These are phyloP conservation scores for Dryas iulia DNA, from an alignment of 1,140 invertebrate genomes.

Conservation along the genomic window DNA sequence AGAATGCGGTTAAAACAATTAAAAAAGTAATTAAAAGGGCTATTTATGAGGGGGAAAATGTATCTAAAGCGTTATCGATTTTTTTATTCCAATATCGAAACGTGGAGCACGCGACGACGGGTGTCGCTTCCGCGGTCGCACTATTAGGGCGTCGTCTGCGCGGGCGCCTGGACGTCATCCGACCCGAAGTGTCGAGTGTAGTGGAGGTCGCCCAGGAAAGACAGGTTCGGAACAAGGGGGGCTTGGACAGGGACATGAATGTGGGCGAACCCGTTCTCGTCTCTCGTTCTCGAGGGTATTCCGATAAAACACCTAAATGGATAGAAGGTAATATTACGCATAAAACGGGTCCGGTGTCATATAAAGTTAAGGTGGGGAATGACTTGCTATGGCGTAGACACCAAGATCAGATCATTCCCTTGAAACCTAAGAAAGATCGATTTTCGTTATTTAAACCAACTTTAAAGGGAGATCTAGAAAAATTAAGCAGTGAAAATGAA, in stretches of 20 bases:
- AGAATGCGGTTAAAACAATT: slow-evolving; percentile 61
- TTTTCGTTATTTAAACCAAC: slow-evolving; percentile 1
- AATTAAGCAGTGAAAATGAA: neutral
- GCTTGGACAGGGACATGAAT: slow-evolving; percentile 2
- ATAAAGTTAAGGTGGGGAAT: slow-evolving; percentile 34
- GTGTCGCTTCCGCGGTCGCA: slow-evolving; percentile 34
- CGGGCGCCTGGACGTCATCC: slow-evolving; percentile 36
- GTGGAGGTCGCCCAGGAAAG: slow-evolving; percentile 21
- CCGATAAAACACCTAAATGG: slow-evolving; percentile 33
- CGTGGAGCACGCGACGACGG: slow-evolving; percentile 39
- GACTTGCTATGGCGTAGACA: slow-evolving; percentile 33
- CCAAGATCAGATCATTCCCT: slow-evolving; percentile 33
- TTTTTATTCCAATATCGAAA: slow-evolving; percentile 46
- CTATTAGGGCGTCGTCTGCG: slow-evolving; percentile 35
- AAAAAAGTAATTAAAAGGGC: slow-evolving; percentile 55
- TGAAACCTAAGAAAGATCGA: neutral
- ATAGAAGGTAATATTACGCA: slow-evolving; percentile 22
- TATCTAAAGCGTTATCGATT: slow-evolving; percentile 19
- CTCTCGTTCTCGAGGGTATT: too few species aligned
- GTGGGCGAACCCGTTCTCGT: slow-evolving; percentile 31
- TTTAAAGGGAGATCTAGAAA: too few species aligned
- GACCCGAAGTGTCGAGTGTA: slow-evolving; percentile 17
- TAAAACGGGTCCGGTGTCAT: slow-evolving; percentile 40
- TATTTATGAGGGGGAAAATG: too few species aligned
- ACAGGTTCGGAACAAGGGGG: slow-evolving; percentile 2